A percentile compares a stretch with the other conserved stretches of the same genome.
Conservation (phyloP, 2,113 vertebrate species). For the Nothocercus julius region DNA sequence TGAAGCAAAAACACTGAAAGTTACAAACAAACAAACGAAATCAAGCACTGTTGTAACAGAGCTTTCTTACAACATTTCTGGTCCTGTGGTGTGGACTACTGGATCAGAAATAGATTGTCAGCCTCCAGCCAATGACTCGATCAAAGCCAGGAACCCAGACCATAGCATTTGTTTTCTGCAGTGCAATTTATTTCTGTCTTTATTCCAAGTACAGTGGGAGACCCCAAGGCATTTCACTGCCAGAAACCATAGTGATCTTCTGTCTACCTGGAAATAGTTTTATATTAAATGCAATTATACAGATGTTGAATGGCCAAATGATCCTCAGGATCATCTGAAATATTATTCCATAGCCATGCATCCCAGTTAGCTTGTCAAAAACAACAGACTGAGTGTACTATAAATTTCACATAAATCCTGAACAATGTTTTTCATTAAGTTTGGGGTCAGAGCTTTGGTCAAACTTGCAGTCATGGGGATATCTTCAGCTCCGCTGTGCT, state of each 20-base stretch:
- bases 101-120: not conserved
- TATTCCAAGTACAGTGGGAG: constrained; percentile 34
- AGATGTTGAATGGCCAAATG: constrained; percentile 12
- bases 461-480: not conserved
- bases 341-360: not conserved
- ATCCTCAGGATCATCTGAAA: constrained; percentile 15
- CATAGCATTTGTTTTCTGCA: constrained; percentile 40
- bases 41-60: not conserved
- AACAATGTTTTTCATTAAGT: not conserved
- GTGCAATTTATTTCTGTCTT: constrained; percentile 39
- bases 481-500: not conserved
- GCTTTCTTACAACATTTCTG: not conserved
- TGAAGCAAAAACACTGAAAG: not conserved
- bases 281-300: constrained; percentile 43
- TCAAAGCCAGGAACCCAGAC: not conserved
- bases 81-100: not conserved
- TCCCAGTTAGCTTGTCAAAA: not conserved
- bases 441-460: not conserved
- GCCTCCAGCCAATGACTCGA: not conserved
- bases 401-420: not conserved
- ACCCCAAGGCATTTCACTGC: constrained; percentile 56
- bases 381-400: not conserved
- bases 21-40: not conserved
- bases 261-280: constrained; percentile 24
- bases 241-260: constrained; percentile 59